phyloP scores from a whole-genome alignment of 2,888 invertebrate species.

The Tanytarsus gracilentus region DNA sequence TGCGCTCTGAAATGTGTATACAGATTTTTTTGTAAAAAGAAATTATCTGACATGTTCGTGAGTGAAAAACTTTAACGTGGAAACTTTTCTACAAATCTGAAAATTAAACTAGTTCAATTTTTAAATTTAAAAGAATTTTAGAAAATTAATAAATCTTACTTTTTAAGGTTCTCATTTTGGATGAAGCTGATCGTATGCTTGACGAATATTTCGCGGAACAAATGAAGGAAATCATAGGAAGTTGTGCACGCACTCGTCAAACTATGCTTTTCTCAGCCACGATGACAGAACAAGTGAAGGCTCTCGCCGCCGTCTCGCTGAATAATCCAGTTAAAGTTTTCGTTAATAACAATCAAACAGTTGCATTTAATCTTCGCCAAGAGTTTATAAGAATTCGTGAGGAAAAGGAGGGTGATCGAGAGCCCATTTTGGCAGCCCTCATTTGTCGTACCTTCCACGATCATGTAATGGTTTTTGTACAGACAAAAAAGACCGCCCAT shows the following conservation, averaged over 20 bases:
- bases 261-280: conserved; percentile 98
- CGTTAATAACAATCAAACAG: conserved; percentile 91
- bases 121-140: background rate
- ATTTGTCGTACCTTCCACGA: conserved; percentile 83
- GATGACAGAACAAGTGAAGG: conserved; percentile 97
- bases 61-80: background rate
- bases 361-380: conserved; percentile 89
- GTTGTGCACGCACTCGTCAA: conserved; percentile 84
- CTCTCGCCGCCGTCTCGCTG: conserved; percentile 85
- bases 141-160: background rate
- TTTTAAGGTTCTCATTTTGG: conserved; percentile 48
- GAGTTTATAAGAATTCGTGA: conserved; percentile 92
- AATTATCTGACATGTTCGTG: too few relatives aligned
- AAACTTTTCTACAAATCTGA: background rate
- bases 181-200: conserved; percentile 77
- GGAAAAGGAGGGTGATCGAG: conserved; percentile 82
- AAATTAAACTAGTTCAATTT: background rate
- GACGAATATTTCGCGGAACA: conserved; percentile 98
- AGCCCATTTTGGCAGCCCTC: conserved; percentile 75
- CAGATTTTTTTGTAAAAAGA: too few relatives aligned
- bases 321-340: conserved; percentile 90
- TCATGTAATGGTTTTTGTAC: conserved; percentile 90
- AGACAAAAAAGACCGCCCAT: conserved; percentile 94
- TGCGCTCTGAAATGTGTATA: conserved; percentile 41
- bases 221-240: conserved; percentile 94